These are phyloP conservation scores for Burhinus bistriatus DNA, from an alignment of 2,113 vertebrate genomes.

Conservation along the genomic window DNA sequence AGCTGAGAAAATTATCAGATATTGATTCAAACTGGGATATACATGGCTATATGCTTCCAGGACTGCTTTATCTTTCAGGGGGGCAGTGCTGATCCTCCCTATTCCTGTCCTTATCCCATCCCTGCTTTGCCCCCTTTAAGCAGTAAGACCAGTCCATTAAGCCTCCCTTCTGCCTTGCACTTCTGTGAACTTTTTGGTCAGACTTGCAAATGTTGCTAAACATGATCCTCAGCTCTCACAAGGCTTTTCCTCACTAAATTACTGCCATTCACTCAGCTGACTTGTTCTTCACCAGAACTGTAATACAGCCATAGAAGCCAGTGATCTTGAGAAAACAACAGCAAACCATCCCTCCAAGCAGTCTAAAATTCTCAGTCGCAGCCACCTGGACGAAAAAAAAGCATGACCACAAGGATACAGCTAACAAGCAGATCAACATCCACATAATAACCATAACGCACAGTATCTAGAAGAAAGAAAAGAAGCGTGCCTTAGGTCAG, in stretches of 20 bases:
- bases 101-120: not conserved
- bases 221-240: not conserved
- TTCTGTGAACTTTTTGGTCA: not conserved
- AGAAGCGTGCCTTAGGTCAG: not conserved
- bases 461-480: not conserved
- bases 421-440: conserved; percentile 23
- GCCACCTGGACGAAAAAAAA: conserved; percentile 3
- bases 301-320: not conserved
- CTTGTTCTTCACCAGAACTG: not conserved
- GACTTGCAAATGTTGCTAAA: not conserved
- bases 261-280: not conserved
- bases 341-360: not conserved
- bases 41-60: not conserved
- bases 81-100: not conserved
- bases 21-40: not conserved
- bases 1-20: not conserved
- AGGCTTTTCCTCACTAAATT: not conserved
- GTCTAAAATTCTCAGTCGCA: conserved; percentile 14
- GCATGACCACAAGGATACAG: not conserved
- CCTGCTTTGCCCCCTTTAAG: not conserved
- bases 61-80: not conserved
- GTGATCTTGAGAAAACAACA: not conserved
- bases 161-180: not conserved
- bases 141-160: not conserved
- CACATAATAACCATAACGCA: not conserved